phyloP scores from a whole-genome alignment of 2,888 invertebrate species.

The Campoletis raptor region DNA sequence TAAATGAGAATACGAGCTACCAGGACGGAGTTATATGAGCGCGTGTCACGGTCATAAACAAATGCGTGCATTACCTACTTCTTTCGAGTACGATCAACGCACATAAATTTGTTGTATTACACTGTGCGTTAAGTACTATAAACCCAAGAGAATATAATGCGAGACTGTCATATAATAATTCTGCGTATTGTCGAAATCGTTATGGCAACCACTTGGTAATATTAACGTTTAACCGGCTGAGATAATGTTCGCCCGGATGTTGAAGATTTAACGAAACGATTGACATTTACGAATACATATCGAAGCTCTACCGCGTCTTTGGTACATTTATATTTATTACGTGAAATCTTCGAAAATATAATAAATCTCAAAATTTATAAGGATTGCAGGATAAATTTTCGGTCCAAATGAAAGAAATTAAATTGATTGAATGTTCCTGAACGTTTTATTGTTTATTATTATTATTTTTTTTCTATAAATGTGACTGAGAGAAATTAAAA shows the following conservation, averaged over 20 bases:
- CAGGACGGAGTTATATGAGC: conserved; percentile 72
- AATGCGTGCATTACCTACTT: conserved; percentile 76
- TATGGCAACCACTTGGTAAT: conserved; percentile 72
- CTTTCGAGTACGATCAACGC: conserved; percentile 12
- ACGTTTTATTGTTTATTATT: background rate
- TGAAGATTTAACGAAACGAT: conserved; percentile 73
- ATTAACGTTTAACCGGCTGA: conserved; percentile 78
- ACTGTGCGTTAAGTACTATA: conserved; percentile 21
- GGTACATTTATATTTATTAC: background rate
- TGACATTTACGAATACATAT: conserved; percentile 14
- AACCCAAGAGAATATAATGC: conserved; percentile 51
- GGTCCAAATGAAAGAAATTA: background rate
- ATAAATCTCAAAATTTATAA: background rate
- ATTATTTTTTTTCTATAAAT: background rate
- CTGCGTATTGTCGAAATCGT: conserved; percentile 77
- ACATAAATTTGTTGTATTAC: conserved; percentile 23
- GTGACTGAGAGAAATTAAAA: conserved; percentile 27
- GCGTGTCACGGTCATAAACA: conserved; percentile 77
- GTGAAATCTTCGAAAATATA: background rate
- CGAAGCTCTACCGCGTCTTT: background rate
- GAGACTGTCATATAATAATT: conserved; percentile 74
- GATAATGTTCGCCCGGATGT: conserved; percentile 75
- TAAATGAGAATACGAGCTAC: conserved; percentile 21
- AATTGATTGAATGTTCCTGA: background rate
- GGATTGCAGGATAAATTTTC: background rate